Evolutionary conservation across 92 coral and sea anemone species (phyloP).

Genomic region (Virgularia gustaviana): DNA sequence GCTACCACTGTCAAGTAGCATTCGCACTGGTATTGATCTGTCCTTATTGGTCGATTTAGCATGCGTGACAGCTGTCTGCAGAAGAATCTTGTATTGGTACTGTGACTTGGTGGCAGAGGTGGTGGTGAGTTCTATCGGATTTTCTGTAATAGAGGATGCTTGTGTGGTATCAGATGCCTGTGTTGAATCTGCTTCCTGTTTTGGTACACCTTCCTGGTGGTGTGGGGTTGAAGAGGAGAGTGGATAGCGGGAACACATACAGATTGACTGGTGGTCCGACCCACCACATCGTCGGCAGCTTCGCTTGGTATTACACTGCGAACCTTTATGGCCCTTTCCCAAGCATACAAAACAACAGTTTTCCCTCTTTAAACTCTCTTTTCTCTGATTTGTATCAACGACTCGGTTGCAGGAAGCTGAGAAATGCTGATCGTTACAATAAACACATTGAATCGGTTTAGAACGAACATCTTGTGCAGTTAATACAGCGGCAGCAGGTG

Average conservation of each 20-base stretch:
- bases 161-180: background rate
- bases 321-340: slow-evolving; percentile 36
- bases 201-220: background rate
- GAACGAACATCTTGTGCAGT: background rate
- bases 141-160: background rate
- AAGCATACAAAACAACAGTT: slow-evolving; percentile 49
- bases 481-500: slow-evolving; percentile 28
- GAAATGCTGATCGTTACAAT: slow-evolving; percentile 46
- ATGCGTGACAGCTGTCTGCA: slow-evolving; percentile 51
- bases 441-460: slow-evolving; percentile 27
- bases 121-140: slow-evolving; percentile 10
- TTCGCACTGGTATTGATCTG: slow-evolving; percentile 29
- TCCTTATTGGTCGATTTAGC: slow-evolving; percentile 21
- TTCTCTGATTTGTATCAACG: slow-evolving; percentile 22
- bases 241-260: slow-evolving; percentile 19
- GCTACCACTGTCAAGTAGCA: slow-evolving; percentile 58
- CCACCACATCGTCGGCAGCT: slow-evolving; percentile 51
- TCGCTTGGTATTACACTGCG: slow-evolving; percentile 20
- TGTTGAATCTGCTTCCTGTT: background rate
- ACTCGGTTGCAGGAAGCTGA: slow-evolving; percentile 54
- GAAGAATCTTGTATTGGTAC: slow-evolving; percentile 3
- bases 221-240: background rate
- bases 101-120: slow-evolving; percentile 44
- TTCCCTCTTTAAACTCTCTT: slow-evolving; percentile 35
- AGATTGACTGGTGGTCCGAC: slow-evolving; percentile 37